These are phyloP conservation scores for Cuculus canorus DNA, from an alignment of 2,797 vertebrate genomes.

Conservation along the genomic window DNA sequence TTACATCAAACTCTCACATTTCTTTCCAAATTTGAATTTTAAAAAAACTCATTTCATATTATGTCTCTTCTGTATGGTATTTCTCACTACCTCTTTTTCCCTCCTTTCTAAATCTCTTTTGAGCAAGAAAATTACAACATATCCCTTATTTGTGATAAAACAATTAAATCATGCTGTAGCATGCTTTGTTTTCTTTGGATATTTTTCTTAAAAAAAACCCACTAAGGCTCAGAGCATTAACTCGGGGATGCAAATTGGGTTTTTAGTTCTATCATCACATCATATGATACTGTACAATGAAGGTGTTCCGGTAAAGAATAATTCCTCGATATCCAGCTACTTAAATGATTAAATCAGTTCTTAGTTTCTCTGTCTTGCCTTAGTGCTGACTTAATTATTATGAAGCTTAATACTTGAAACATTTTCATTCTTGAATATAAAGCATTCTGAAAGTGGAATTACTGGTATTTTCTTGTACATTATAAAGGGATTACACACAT, in stretches of 20 bases:
- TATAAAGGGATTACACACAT: neutral
- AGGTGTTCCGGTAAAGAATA: neutral
- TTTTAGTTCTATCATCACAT: neutral
- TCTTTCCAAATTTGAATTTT: neutral
- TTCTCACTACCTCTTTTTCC: neutral
- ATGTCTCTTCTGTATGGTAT: neutral
- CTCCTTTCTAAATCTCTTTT: neutral
- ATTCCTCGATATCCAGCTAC: neutral
- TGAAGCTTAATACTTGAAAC: neutral
- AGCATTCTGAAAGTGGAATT: neutral
- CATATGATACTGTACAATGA: too few species aligned
- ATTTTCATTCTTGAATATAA: neutral
- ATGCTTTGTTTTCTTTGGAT: neutral
- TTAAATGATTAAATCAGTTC: neutral
- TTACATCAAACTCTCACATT: neutral
- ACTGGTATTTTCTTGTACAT: neutral
- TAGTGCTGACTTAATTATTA: neutral
- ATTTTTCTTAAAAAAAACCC: neutral
- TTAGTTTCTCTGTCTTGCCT: neutral
- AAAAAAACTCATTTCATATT: neutral
- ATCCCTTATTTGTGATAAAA: neutral
- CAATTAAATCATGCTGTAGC: fast-evolving
- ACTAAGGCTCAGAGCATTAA: neutral
- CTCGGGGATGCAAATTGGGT: neutral
- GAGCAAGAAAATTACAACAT: neutral